Evolutionary conservation across 2,888 invertebrate species (phyloP).

Genomic region (Dynastes hyllus): DNA sequence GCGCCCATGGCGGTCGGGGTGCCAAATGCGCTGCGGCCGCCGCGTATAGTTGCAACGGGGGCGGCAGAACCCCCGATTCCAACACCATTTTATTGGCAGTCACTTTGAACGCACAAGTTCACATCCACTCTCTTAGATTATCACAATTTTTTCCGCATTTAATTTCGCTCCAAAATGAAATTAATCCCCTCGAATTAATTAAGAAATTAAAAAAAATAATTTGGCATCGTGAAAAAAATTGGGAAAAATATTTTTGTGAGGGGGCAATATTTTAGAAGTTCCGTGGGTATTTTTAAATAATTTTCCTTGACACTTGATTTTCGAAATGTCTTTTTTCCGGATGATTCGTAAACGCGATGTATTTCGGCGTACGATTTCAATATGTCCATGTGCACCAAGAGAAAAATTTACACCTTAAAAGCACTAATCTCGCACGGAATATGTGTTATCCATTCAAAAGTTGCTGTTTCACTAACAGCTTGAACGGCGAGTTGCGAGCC

Average conservation of each 20-base stretch:
- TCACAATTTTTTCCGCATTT: slow-evolving; percentile 20
- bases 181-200: not conserved
- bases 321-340: not conserved
- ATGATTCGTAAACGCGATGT: not conserved
- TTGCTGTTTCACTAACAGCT: slow-evolving; percentile 66
- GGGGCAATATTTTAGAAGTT: not conserved
- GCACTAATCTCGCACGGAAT: slow-evolving; percentile 34
- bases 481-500: slow-evolving; percentile 56
- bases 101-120: slow-evolving; percentile 58
- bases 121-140: slow-evolving; percentile 47
- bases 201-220: not conserved
- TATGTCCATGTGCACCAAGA: slow-evolving; percentile 51
- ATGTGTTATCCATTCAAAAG: slow-evolving; percentile 60
- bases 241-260: not conserved
- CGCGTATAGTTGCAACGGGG: slow-evolving; percentile 81
- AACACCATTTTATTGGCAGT: slow-evolving; percentile 74
- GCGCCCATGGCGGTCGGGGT: slow-evolving; percentile 75
- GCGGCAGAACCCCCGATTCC: slow-evolving; percentile 78
- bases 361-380: slow-evolving; percentile 21
- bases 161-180: not conserved
- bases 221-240: slow-evolving; percentile 4
- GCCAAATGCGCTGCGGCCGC: slow-evolving; percentile 80
- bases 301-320: not conserved
- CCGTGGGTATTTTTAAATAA: slow-evolving; percentile 3
- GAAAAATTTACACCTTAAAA: slow-evolving; percentile 21